Percentiles rank a stretch among this genome's conserved stretches.
phyloP scores from a whole-genome alignment of 2,113 vertebrate species.

The Noturus placidus region DNA sequence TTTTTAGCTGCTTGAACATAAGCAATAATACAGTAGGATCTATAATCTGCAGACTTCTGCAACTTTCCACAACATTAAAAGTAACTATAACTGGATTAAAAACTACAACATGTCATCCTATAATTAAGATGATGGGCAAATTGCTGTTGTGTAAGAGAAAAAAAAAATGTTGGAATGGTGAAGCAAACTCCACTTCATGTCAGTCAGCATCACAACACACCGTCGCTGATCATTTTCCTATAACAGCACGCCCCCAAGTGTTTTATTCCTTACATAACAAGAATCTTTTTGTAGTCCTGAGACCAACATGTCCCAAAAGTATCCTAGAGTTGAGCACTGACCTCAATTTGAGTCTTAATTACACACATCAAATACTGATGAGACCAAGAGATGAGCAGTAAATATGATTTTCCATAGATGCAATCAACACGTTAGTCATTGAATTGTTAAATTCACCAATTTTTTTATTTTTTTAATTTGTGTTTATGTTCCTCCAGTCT shows the following conservation, averaged over 20 bases:
- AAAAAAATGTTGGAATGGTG: constrained; percentile 14
- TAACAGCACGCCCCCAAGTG: background rate
- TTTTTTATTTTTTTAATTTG: background rate
- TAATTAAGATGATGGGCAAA: background rate
- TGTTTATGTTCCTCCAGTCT: background rate
- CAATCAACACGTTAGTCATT: constrained; percentile 1
- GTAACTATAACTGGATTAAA: background rate
- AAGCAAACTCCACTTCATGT: background rate
- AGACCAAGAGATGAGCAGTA: background rate
- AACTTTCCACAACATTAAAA: background rate
- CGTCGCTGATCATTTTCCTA: background rate
- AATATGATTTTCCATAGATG: background rate
- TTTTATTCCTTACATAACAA: background rate
- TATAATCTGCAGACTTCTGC: too few species aligned
- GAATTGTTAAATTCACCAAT: background rate
- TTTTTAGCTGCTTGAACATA: background rate
- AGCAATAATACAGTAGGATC: background rate
- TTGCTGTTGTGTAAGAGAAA: background rate
- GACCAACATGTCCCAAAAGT: background rate
- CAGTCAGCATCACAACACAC: background rate
- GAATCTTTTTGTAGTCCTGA: background rate
- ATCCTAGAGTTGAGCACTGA: background rate
- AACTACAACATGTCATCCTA: too few species aligned
- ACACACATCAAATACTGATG: background rate
- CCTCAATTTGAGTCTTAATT: constrained; percentile 31